Percentiles rank a stretch among this genome's conserved stretches.
Conservation (phyloP, 2,113 vertebrate species). For the Chlorodrepanis virens region DNA sequence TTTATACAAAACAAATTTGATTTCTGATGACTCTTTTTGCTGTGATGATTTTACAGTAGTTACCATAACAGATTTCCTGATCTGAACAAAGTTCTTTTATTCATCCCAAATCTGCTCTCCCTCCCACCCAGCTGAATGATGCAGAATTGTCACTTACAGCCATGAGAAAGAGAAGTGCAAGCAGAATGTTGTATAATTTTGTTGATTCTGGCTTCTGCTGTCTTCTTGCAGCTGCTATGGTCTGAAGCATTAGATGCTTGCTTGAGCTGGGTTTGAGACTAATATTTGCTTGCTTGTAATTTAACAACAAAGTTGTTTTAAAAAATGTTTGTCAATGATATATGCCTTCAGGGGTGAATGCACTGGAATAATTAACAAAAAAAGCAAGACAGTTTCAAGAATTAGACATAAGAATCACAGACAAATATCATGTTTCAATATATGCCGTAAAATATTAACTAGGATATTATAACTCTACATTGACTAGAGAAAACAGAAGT, state of each 20-base stretch:
- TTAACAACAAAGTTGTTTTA: neutral
- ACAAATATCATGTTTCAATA: neutral
- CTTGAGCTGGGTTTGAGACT: neutral
- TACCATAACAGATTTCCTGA: neutral
- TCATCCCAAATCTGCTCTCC: neutral
- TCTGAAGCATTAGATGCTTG: neutral
- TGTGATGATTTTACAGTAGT: neutral
- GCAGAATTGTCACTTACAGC: neutral
- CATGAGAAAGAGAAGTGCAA: neutral
- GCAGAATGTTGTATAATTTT: neutral
- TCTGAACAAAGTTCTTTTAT: constrained; percentile 9
- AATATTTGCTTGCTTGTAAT: neutral
- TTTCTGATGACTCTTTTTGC: neutral
- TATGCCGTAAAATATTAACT: neutral
- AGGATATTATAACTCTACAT: neutral
- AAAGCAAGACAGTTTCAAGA: neutral
- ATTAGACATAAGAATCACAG: neutral
- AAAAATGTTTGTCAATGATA: neutral
- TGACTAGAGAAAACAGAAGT: neutral
- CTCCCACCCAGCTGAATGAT: neutral
- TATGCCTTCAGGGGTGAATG: neutral
- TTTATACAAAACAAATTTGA: neutral
- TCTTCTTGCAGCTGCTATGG: constrained; percentile 6
- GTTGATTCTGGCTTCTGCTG: neutral
- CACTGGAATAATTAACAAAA: neutral